A percentile compares a stretch with the other conserved stretches of the same genome.
Evolutionary conservation across 2,888 invertebrate genomes (phyloP).

Genomic region (Empis stercorea): DNA sequence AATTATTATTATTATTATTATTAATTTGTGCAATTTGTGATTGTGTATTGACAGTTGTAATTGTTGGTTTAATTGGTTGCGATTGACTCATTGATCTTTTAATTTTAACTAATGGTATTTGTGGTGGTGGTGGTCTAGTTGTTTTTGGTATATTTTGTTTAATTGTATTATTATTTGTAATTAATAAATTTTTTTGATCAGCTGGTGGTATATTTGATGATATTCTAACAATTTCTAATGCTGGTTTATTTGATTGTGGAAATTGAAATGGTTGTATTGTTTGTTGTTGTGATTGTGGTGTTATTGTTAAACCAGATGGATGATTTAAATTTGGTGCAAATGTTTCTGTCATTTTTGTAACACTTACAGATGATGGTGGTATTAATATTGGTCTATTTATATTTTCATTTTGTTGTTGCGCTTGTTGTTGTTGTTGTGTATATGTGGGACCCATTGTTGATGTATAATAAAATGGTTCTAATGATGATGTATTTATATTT

Average conservation of each 20-base stretch:
- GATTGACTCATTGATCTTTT: constrained; percentile 30
- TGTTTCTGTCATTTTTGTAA: constrained; percentile 16
- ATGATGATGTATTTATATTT: constrained; percentile 7
- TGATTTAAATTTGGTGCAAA: constrained; percentile 11
- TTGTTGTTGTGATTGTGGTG: constrained; percentile 10
- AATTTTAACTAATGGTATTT: constrained; percentile 40
- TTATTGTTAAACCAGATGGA: constrained; percentile 15
- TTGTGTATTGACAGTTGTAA: constrained; percentile 22
- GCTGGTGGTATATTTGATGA: constrained; percentile 17
- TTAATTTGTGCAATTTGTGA: neutral
- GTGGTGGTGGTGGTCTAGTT: constrained; percentile 39
- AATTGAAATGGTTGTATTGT: neutral
- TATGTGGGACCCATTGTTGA: constrained; percentile 20
- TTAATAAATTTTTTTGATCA: constrained; percentile 10
- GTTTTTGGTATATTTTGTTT: constrained; percentile 23
- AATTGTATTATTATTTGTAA: constrained; percentile 11
- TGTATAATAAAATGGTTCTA: constrained; percentile 20
- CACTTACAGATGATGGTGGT: constrained; percentile 29
- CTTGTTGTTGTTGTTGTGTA: constrained; percentile 17
- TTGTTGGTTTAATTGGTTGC: constrained; percentile 1
- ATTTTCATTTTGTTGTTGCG: too few relatives aligned
- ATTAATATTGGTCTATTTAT: constrained; percentile 19
- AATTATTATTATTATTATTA: constrained; percentile 10
- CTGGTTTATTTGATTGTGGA: constrained; percentile 18
- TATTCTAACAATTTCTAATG: constrained; percentile 28